Percentiles rank a stretch among this genome's conserved stretches.
Evolutionary conservation across 2,113 vertebrate species (phyloP).

Genomic region (Gorsachius goisagi): DNA sequence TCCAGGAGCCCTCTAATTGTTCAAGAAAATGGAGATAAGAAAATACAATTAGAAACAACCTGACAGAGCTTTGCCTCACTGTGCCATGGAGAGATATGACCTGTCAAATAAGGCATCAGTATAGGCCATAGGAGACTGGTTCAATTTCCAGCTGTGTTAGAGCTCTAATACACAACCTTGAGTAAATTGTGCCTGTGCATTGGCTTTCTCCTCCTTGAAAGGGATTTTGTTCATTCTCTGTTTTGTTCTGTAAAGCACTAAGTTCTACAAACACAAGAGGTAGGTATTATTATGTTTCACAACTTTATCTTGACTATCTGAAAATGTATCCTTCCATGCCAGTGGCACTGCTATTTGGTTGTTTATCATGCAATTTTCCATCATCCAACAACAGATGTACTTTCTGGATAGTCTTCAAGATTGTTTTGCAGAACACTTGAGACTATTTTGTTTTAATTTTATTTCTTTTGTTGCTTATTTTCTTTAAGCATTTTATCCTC

Average conservation of each 20-base stretch:
- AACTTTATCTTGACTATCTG: not conserved
- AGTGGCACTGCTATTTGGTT: not conserved
- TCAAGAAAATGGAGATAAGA: not conserved
- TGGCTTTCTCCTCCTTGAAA: not conserved
- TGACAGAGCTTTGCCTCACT: not conserved
- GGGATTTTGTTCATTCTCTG: not conserved
- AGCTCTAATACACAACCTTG: not conserved
- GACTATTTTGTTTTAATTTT: conserved; percentile 23
- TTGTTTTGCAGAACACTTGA: not conserved
- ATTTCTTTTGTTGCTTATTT: conserved; percentile 31
- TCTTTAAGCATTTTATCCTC: conserved; percentile 20
- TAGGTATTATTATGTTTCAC: not conserved
- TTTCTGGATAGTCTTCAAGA: conserved; percentile 26
- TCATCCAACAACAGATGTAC: conserved; percentile 6
- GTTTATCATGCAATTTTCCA: conserved; percentile 24
- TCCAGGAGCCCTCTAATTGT: not conserved
- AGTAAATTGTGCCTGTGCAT: not conserved
- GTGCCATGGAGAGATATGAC: not conserved
- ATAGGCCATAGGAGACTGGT: not conserved
- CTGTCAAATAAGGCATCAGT: not conserved
- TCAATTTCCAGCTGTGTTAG: not conserved
- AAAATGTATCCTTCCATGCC: not conserved
- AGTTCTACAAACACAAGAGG: not conserved
- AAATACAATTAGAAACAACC: not conserved
- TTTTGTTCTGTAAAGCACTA: not conserved